A percentile compares a stretch with the other conserved stretches of the same genome.
Conservation (phyloP, 2,797 vertebrate species). For the Pantherophis vulpinus region DNA sequence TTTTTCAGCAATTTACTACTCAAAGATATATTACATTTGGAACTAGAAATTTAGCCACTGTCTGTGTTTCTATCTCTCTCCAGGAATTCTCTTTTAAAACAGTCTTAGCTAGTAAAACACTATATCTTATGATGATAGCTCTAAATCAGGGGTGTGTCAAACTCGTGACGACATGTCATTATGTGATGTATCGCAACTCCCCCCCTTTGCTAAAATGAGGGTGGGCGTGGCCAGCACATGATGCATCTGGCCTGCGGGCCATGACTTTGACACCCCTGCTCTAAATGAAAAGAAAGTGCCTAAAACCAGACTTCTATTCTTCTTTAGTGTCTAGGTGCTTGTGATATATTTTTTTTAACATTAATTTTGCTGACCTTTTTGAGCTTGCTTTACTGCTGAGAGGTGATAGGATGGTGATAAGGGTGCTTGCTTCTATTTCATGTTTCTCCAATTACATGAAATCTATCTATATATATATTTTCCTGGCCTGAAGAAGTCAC, state of each 20-base stretch:
- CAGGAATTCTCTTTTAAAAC: not conserved
- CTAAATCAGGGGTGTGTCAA: not conserved
- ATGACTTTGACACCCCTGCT: not conserved
- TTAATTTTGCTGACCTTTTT: not conserved
- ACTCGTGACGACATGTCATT: no score
- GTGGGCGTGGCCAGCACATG: no score
- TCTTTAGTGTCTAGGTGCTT: not conserved
- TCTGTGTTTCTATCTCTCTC: not conserved
- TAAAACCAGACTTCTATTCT: not conserved
- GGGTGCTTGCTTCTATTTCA: not conserved
- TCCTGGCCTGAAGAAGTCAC: not conserved
- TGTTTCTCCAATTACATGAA: not conserved
- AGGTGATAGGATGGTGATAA: not conserved
- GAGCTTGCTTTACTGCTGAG: not conserved
- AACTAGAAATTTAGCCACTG: not conserved
- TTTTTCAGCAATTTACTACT: not conserved
- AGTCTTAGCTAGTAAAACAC: not conserved
- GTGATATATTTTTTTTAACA: not conserved
- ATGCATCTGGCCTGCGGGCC: no score
- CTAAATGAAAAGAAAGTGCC: not conserved
- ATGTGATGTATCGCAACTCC: no score
- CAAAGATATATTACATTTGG: not conserved
- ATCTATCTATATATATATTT: not conserved
- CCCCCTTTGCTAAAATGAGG: no score
- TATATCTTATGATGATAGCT: not conserved